phyloP scores from a whole-genome alignment of 2,113 vertebrate genomes.

The Rynchops niger region DNA sequence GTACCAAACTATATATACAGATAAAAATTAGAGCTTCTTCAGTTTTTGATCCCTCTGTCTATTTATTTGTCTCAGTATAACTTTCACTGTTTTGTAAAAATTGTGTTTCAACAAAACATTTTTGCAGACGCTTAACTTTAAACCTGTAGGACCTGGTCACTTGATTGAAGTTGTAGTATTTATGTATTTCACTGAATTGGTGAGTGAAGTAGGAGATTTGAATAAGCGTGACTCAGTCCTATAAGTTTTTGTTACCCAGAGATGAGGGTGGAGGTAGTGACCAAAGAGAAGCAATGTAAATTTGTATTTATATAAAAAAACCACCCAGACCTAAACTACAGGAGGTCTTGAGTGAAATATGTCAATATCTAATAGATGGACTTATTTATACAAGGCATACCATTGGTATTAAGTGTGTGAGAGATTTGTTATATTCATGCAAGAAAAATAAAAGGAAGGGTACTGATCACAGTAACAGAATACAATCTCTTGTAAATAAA shows the following conservation, averaged over 20 bases:
- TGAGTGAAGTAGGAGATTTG: neutral
- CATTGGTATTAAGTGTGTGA: neutral
- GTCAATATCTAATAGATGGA: neutral
- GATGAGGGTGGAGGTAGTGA: neutral
- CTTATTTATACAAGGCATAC: neutral
- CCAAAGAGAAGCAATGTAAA: neutral
- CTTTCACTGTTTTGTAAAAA: neutral
- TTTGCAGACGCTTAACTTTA: neutral
- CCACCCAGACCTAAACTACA: fast-evolving
- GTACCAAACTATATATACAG: neutral
- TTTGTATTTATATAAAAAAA: neutral
- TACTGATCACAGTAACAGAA: neutral
- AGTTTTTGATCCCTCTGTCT: neutral
- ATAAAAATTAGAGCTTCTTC: neutral
- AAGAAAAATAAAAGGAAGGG: neutral
- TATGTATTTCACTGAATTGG: neutral
- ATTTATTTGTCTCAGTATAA: neutral
- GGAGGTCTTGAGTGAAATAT: neutral
- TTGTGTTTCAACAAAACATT: neutral
- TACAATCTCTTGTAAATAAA: neutral
- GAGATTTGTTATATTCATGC: neutral
- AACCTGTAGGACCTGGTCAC: neutral
- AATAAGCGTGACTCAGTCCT: neutral
- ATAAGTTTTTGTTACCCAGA: neutral
- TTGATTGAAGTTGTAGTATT: neutral